These are phyloP conservation scores for Crocodylus rhombifer DNA, from an alignment of 2,797 vertebrate species.

Conservation along the genomic window DNA sequence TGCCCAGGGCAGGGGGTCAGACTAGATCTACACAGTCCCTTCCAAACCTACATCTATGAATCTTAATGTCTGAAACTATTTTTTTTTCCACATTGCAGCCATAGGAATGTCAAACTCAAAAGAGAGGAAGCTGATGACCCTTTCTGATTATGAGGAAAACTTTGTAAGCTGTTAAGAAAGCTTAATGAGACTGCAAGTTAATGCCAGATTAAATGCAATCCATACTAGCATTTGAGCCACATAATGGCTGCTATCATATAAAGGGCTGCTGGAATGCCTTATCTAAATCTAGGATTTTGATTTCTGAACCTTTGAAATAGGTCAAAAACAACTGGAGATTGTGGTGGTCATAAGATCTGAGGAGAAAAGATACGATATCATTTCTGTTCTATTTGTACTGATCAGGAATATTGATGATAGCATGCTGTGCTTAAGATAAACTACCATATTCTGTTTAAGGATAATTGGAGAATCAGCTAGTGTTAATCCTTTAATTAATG, in stretches of 20 bases:
- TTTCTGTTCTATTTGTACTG: not conserved
- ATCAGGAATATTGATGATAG: not conserved
- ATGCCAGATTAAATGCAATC: not conserved
- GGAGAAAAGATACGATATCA: not conserved
- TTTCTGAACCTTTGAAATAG: not conserved
- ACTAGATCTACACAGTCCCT: no score
- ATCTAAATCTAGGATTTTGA: not conserved
- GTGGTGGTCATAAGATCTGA: not conserved
- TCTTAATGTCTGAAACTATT: no score
- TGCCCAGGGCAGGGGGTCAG: no score
- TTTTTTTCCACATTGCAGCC: no score
- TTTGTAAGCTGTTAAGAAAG: not conserved
- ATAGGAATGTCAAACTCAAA: not conserved
- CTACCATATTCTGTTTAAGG: not conserved
- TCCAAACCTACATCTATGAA: no score
- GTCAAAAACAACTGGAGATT: rapidly evolving
- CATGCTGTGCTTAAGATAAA: not conserved
- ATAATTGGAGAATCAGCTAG: not conserved
- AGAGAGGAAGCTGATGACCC: not conserved
- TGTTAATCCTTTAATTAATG: slow-evolving; percentile 49
- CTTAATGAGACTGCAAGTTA: not conserved
- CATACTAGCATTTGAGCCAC: rapidly evolving
- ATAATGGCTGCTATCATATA: not conserved
- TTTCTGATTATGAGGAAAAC: not conserved
- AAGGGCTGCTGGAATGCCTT: not conserved